These are phyloP conservation scores for Acronicta psi DNA, from an alignment of 2,888 invertebrate species.

Conservation along the genomic window DNA sequence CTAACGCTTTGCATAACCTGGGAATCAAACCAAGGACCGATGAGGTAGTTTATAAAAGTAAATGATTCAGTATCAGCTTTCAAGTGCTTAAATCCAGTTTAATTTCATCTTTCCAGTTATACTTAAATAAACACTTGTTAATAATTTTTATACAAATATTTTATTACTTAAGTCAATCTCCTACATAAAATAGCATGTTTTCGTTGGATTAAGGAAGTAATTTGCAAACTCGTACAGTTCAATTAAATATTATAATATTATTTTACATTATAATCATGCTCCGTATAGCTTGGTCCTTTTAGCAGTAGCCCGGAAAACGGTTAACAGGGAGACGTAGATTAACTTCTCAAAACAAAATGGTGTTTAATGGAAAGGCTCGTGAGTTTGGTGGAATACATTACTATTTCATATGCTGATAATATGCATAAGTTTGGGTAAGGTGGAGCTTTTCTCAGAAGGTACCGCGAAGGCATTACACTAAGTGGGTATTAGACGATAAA, in stretches of 20 bases:
- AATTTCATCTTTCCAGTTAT: too few species aligned
- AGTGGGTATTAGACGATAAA: constrained; percentile 7
- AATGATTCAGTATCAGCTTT: too few species aligned
- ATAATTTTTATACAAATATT: not conserved
- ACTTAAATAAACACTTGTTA: too few species aligned
- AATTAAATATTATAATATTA: not conserved
- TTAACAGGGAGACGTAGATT: constrained; percentile 7
- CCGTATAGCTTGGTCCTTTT: not conserved
- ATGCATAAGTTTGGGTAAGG: constrained; percentile 20
- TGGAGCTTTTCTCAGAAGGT: constrained; percentile 17
- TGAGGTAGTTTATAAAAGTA: too few species aligned
- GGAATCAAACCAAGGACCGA: too few species aligned
- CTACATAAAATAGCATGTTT: too few species aligned
- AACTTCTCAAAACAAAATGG: constrained; percentile 15
- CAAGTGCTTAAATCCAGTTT: too few species aligned
- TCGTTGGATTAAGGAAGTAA: too few species aligned
- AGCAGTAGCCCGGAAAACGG: not conserved
- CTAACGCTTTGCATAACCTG: too few species aligned
- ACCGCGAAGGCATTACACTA: constrained; percentile 10
- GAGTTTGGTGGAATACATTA: constrained; percentile 19
- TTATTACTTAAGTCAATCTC: too few species aligned
- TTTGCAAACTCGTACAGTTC: too few species aligned
- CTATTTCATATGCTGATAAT: constrained; percentile 16
- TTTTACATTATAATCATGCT: not conserved
- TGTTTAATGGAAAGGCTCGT: constrained; percentile 24